Evolutionary conservation across 2,113 vertebrate species (phyloP).

Genomic region (Podilymbus podiceps): DNA sequence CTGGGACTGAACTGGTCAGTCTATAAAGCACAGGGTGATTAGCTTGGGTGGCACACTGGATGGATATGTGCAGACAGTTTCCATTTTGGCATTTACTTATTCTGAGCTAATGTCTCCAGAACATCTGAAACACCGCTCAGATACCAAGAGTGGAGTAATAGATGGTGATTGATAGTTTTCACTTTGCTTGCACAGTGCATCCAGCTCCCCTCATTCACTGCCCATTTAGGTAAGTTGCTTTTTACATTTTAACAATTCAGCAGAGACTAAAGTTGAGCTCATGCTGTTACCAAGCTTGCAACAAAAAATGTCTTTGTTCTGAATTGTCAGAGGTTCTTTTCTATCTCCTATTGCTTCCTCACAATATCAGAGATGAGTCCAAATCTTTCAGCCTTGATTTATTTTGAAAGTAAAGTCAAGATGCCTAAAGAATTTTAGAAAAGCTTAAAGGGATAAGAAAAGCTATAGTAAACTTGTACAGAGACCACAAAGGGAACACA

Average conservation of each 20-base stretch:
- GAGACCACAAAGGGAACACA: background rate
- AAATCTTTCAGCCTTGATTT: background rate
- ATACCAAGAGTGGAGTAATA: constrained; percentile 22
- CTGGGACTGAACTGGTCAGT: background rate
- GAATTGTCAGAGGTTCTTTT: constrained; percentile 2
- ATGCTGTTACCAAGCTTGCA: background rate
- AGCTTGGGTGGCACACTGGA: background rate
- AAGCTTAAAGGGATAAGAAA: background rate
- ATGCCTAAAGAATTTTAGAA: background rate
- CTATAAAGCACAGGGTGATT: constrained; percentile 17
- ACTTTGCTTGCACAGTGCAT: background rate
- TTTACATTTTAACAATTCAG: constrained; percentile 28
- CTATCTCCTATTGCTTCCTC: background rate
- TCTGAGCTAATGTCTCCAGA: constrained; percentile 24
- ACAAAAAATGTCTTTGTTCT: background rate
- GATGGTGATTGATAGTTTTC: constrained; percentile 41
- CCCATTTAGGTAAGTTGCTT: constrained; percentile 7
- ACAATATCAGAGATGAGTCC: background rate
- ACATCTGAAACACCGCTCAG: constrained; percentile 23
- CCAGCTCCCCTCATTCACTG: background rate
- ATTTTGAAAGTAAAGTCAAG: background rate
- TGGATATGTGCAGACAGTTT: constrained; percentile 17
- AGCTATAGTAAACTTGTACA: background rate
- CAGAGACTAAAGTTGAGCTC: background rate
- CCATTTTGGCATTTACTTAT: constrained; percentile 38